These are phyloP conservation scores for Achroia grisella DNA, from an alignment of 1,140 invertebrate genomes.

Conservation along the genomic window DNA sequence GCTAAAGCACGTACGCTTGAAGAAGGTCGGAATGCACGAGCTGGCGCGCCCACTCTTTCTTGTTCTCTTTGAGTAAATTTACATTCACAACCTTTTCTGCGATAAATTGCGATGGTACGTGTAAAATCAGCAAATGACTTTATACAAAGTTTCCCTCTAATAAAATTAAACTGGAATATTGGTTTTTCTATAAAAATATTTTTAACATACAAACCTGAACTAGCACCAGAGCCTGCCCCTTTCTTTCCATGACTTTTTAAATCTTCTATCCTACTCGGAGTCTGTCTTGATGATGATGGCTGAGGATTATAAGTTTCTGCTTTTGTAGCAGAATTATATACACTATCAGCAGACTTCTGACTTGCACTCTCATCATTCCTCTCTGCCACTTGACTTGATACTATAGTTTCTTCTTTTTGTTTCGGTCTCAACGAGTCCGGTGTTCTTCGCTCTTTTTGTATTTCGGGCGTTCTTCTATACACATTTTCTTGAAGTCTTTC, in stretches of 20 bases:
- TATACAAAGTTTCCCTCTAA: too few species aligned
- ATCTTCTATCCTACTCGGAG: constrained; percentile 65
- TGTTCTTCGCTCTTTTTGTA: constrained; percentile 43
- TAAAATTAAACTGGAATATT: too few species aligned
- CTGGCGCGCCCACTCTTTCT: too few species aligned
- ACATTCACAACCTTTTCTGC: too few species aligned
- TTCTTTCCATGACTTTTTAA: constrained; percentile 59
- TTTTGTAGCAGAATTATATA: constrained; percentile 57
- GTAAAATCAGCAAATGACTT: too few species aligned
- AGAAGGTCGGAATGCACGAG: too few species aligned
- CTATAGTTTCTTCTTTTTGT: constrained; percentile 36
- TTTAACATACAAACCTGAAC: constrained; percentile 46
- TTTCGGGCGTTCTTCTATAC: constrained; percentile 48
- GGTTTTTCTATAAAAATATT: too few species aligned
- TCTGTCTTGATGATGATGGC: constrained; percentile 59
- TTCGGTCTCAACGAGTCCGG: constrained; percentile 51
- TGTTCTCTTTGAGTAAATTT: too few species aligned
- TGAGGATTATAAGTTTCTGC: constrained; percentile 50
- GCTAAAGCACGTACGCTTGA: too few species aligned
- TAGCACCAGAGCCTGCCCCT: constrained; percentile 57
- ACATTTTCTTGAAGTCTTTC: constrained; percentile 40
- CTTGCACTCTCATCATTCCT: constrained; percentile 61
- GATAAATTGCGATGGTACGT: too few species aligned
- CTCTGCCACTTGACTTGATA: constrained; percentile 30
- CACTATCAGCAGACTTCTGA: constrained; percentile 63